Evolutionary conservation across 2,888 invertebrate genomes (phyloP).

Genomic region (Pristionchus japonicus): DNA sequence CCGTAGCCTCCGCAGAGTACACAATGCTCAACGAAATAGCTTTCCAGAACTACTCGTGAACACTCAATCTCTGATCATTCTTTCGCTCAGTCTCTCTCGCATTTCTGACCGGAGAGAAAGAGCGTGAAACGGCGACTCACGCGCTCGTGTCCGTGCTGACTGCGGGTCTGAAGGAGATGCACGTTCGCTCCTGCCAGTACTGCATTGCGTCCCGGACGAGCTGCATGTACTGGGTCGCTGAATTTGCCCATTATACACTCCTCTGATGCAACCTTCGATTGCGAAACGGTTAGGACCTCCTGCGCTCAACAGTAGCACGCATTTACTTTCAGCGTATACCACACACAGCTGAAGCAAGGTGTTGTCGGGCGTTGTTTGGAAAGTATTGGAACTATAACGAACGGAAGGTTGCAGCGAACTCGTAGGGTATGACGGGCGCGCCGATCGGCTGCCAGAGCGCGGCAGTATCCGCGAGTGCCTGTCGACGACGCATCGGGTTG

Average conservation of each 20-base stretch:
- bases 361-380: too few species aligned
- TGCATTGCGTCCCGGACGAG: background rate
- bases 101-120: too few species aligned
- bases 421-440: constrained; percentile 10
- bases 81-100: background rate
- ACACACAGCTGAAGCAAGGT: too few species aligned
- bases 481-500: background rate
- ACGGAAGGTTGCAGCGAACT: background rate
- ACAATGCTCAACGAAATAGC: too few species aligned
- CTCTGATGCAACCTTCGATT: too few species aligned
- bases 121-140: background rate
- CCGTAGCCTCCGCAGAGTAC: too few species aligned
- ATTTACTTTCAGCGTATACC: too few species aligned
- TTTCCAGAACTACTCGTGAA: too few species aligned
- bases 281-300: too few species aligned
- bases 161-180: background rate
- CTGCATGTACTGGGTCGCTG: constrained; percentile 4
- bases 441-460: background rate
- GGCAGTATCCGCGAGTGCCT: background rate
- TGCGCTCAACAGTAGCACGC: too few species aligned
- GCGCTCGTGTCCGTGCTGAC: background rate
- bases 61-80: too few species aligned
- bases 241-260: background rate
- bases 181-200: constrained; percentile 28
- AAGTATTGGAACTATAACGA: too few species aligned